Evolutionary conservation across 2,797 vertebrate genomes (phyloP).

Genomic region (Cyprinella venusta): DNA sequence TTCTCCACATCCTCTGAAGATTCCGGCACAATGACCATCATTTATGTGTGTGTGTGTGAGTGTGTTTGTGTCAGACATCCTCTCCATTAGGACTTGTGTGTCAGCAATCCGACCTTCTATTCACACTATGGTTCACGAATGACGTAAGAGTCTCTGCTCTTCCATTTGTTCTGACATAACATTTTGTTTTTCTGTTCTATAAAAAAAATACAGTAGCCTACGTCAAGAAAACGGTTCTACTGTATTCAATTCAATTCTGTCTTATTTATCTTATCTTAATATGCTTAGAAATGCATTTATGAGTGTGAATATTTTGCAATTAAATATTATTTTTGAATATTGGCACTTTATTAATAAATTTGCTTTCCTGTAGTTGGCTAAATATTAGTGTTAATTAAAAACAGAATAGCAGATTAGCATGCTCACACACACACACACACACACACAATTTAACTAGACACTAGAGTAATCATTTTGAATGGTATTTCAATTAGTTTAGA

Average conservation of each 20-base stretch:
- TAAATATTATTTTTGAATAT: constrained; percentile 29
- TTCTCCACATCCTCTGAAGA: constrained; percentile 7
- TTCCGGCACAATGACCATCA: background rate
- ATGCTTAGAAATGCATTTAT: constrained; percentile 17
- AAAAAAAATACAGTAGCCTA: background rate
- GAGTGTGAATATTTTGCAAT: background rate
- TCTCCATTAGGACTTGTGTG: background rate
- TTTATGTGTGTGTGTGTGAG: constrained; percentile 11
- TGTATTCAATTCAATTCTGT: constrained; percentile 29
- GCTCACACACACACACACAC: constrained; percentile 54
- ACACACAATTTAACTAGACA: constrained; percentile 53
- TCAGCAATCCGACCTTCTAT: background rate
- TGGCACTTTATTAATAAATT: constrained; percentile 22
- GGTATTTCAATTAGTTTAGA: constrained; percentile 39
- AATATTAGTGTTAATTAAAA: constrained; percentile 41
- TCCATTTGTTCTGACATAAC: background rate
- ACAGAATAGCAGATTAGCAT: background rate
- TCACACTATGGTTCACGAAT: background rate
- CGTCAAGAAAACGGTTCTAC: constrained; percentile 32
- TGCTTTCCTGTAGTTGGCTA: background rate
- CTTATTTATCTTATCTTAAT: constrained; percentile 47
- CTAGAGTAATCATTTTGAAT: constrained; percentile 4
- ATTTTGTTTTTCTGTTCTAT: background rate
- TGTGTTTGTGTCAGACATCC: background rate
- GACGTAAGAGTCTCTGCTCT: constrained; percentile 17